Base-by-base conservation (phyloP, 1,140 invertebrate genomes). In the Diprion similis region DNA sequence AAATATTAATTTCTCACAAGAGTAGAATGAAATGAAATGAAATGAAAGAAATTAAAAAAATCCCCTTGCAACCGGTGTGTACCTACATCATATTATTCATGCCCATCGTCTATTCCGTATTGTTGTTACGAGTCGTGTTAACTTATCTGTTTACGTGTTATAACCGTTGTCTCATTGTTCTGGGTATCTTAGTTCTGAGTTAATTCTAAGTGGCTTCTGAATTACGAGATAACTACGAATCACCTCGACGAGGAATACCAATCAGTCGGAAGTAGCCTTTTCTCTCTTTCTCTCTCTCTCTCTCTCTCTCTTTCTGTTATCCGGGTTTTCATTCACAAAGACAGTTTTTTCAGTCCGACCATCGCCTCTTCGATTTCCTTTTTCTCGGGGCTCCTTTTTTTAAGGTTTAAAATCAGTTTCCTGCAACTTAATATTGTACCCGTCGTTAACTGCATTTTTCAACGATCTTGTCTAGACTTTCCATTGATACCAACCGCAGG, bases 171-270 rank as follows among this genome's bases (percentile, higher is more conserved):
- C 51, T 59, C 51, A 59, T 59, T 59, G 51, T 59, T 59, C 8
- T 4, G 9, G 51, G 6, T 59, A 2, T 13, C 11, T 13, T 4
- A 9, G n/a, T 59, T 59, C 11, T 59, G 51, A 59, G 51, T 59
- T 59, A 59, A 59, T 59, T 59, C 51, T 59, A 59, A 59, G 51
- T 59, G 51, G 51, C 51, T 59, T 59, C 51, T 17, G 51, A 59
- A 59, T 59, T 59, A 59, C 51, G 51, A 59, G 51, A 4, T 17
- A 9, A 59, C 51, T 59, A 59, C 51, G 7, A 59, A 59, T 37
- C 24, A 6, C 2, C 24, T 37, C 24, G 24, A 37, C 24, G 24
- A 37, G 24, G 24, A 37, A 37, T 37, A 37, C 51, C 11, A 59
- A 59, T 59, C 8, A 59, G 51, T 59, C 9, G 51, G 51, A 59